Evolutionary conservation across 2,888 invertebrate species (phyloP).

Genomic region (Sipha maydis): DNA sequence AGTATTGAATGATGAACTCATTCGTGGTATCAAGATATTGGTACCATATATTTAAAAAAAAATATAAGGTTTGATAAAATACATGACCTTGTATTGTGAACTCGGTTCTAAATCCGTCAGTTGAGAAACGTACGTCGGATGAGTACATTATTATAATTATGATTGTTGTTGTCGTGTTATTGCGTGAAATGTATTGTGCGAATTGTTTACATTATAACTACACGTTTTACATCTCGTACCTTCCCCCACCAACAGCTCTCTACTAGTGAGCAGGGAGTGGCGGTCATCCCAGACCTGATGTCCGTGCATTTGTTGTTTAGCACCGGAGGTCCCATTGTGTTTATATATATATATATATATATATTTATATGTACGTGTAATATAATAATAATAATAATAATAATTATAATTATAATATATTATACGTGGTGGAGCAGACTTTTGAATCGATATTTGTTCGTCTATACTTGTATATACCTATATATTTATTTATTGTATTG

Average conservation of each 20-base stretch:
- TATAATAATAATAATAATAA: background rate
- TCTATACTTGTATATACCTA: background rate
- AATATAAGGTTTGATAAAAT: too few species aligned
- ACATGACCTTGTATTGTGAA: too few species aligned
- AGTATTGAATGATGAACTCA: too few species aligned
- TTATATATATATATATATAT: background rate
- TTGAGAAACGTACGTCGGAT: background rate
- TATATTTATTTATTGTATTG: background rate
- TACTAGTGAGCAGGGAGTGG: too few species aligned
- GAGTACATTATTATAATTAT: constrained; percentile 4
- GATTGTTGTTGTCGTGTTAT: constrained; percentile 1
- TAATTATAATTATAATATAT: background rate
- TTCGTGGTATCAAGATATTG: too few species aligned
- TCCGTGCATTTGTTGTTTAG: background rate
- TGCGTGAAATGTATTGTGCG: background rate
- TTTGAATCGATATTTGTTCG: background rate
- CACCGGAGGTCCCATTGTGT: background rate
- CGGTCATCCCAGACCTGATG: background rate
- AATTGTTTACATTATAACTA: background rate
- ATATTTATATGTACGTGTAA: background rate
- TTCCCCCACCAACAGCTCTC: too few species aligned
- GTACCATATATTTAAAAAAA: too few species aligned
- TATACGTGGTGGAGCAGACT: background rate
- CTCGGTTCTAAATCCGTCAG: background rate
- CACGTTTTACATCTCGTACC: background rate